Evolutionary conservation across 2,797 vertebrate species (phyloP).

Genomic region (Gorsachius magnificus): DNA sequence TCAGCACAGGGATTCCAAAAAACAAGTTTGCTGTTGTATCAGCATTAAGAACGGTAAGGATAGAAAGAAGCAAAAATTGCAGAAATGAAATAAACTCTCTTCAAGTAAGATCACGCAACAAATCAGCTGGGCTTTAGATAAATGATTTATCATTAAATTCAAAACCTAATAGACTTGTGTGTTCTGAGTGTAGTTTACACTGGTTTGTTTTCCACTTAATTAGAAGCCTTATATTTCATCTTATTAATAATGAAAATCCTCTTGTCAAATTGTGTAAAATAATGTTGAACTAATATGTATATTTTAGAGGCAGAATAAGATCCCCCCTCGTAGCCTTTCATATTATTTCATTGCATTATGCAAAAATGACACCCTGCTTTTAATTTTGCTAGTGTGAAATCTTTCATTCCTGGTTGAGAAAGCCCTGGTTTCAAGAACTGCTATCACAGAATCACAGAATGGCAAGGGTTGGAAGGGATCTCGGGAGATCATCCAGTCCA

Average conservation of each 20-base stretch:
- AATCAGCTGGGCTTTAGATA: slow-evolving; percentile 39
- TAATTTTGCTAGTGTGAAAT: background rate
- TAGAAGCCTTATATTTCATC: slow-evolving; percentile 56
- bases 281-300: slow-evolving; percentile 11
- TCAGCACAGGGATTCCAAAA: background rate
- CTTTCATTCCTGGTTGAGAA: background rate
- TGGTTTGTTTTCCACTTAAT: slow-evolving; percentile 65
- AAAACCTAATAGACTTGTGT: slow-evolving; percentile 45
- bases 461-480: too few relatives aligned
- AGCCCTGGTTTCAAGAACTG: background rate
- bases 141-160: slow-evolving; percentile 56
- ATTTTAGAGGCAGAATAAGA: slow-evolving; percentile 25
- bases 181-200: slow-evolving; percentile 47
- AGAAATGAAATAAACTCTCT: slow-evolving; percentile 20
- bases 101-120: slow-evolving; percentile 15
- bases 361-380: background rate
- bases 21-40: background rate
- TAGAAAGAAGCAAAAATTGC: background rate
- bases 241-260: slow-evolving; percentile 64
- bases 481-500: too few relatives aligned
- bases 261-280: slow-evolving; percentile 48
- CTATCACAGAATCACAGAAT: too few relatives aligned
- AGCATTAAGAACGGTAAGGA: background rate
- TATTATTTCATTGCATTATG: background rate
- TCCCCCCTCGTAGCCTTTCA: background rate